Base-by-base conservation (phyloP, 2,888 invertebrate species). In the Microctonus aethiopoides region DNA sequence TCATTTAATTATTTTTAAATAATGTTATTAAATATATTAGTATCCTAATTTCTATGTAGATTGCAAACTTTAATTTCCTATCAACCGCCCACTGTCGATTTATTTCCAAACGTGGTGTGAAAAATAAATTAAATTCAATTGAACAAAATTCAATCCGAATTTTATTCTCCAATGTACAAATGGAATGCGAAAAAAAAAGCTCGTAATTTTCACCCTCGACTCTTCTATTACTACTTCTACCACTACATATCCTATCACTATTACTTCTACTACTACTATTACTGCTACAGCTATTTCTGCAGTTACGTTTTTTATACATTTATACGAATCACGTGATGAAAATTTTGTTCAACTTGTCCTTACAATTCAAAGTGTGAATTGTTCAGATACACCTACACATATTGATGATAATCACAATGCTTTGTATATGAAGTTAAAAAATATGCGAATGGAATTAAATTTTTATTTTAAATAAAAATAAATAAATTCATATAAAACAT, bases 101-200 rank as follows among this genome's bases (percentile, higher is more conserved):
- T 61, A 64, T 57, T 72, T 54, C 34, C 26, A 56, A 71, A 71
- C 54, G 70, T 67, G 63, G 61, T 64, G 56, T 69, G 62, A 65
- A 56, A 66, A 67, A 67, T 61, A 69, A 71, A 74, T 74, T 72
- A 69, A 72, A 75, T 67, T 57, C 65, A 72, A 75, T 75, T 72
- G 71, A 74, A 73, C 62, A 69, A 67, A 69, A 69, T 67, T 71
- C 72, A 71, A 75, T 72, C 51, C 46, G 46, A 65, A 54, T 70
- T 64, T 65, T 69, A 69, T 36, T 64, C 65, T 64, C 57, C 63
- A 64, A 63, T 64, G 68, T 60, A 60, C 59, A 22, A 41, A 26
- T 26, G 62, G 32, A 39, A 67, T 26, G 51, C 7, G 54, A 51
- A 39, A 16, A 54, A 46, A 51, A 63, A 39, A 65, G 51, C 22